These are phyloP conservation scores for Carettochelys insculpta DNA, from an alignment of 2,113 vertebrate genomes.

Conservation along the genomic window DNA sequence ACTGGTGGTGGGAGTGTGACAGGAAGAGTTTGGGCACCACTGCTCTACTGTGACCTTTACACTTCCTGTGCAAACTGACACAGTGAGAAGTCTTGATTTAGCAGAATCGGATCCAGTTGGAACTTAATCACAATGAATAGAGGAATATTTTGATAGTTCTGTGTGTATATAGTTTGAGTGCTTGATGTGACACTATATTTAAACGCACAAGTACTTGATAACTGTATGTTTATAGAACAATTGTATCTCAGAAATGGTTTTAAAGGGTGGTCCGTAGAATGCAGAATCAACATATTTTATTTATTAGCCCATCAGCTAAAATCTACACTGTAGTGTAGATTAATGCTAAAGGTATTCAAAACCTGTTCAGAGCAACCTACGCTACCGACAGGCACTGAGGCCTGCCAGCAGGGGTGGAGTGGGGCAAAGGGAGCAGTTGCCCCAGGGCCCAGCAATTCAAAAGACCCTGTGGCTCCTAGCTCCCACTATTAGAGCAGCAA, in stretches of 20 bases:
- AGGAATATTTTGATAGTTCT: constrained; percentile 53
- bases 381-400: too few species aligned
- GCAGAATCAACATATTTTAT: constrained; percentile 39
- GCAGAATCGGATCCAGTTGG: constrained; percentile 50
- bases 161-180: constrained; percentile 49
- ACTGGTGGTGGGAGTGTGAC: too few species aligned
- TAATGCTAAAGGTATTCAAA: constrained; percentile 29
- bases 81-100: constrained; percentile 41
- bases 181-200: constrained; percentile 48
- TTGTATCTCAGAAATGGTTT: constrained; percentile 26
- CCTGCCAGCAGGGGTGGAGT: too few species aligned
- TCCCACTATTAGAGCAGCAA: too few species aligned
- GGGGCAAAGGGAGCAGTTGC: too few species aligned
- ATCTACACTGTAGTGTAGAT: constrained; percentile 24
- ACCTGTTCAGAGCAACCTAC: constrained; percentile 43
- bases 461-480: too few species aligned
- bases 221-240: constrained; percentile 35
- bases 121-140: constrained; percentile 30
- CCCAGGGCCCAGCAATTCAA: too few species aligned
- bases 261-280: constrained; percentile 45
- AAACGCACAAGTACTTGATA: constrained; percentile 43
- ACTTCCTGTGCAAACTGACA: constrained; percentile 32
- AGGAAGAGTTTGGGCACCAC: too few species aligned
- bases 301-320: constrained; percentile 47
- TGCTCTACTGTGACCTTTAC: constrained; percentile 39